Percentiles rank a stretch among this genome's conserved stretches.
phyloP scores from a whole-genome alignment of 2,113 vertebrate genomes.

The Lophura nycthemera region DNA sequence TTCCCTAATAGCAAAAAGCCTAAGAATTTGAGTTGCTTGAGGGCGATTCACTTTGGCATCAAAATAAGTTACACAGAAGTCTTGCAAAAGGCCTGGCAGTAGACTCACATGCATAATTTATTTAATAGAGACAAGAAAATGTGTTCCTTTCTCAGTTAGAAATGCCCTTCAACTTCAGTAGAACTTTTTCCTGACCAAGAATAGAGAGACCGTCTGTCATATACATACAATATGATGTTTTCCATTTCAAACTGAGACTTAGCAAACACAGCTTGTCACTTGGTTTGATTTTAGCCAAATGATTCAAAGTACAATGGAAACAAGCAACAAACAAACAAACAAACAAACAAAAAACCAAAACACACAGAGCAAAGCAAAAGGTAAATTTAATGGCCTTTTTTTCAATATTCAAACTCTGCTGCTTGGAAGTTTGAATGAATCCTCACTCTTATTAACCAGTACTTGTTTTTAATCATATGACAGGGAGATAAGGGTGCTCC shows the following conservation, averaged over 20 bases:
- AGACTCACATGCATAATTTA: background rate
- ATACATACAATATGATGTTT: background rate
- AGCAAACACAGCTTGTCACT: background rate
- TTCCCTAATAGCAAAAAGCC: background rate
- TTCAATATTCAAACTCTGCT: background rate
- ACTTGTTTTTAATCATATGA: background rate
- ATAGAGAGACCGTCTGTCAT: background rate
- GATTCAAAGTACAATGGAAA: background rate
- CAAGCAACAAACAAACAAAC: background rate
- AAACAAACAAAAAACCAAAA: too few relatives aligned
- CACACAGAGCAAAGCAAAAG: background rate
- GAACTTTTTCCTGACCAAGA: background rate
- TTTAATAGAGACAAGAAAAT: background rate
- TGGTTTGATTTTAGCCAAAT: background rate
- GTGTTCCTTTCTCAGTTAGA: background rate
- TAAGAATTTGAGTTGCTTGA: background rate
- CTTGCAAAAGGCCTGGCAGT: background rate
- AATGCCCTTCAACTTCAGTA: background rate
- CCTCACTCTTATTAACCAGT: background rate
- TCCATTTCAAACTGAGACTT: background rate
- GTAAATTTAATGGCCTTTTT: background rate
- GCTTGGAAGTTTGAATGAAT: background rate
- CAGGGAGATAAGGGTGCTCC: constrained; percentile 88
- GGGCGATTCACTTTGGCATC: background rate
- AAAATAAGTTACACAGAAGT: background rate